Evolutionary conservation across 2,888 invertebrate species (phyloP), one percentile per base, ranked within the genome.

Genomic region (Limnephilus marmoratus): DNA sequence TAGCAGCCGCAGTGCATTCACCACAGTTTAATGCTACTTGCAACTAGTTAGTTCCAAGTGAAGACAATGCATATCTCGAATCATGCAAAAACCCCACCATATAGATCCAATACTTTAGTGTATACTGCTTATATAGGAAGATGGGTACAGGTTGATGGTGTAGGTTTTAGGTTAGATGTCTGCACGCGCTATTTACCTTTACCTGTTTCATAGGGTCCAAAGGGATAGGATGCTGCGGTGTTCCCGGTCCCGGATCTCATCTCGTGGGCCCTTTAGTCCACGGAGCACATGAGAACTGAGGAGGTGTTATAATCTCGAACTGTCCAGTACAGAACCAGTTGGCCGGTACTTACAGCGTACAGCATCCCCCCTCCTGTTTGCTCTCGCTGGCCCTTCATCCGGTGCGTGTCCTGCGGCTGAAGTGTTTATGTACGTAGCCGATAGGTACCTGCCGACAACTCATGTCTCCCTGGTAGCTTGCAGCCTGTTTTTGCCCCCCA

Each of bases 401-500:
- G 88, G 24, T 81, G 68, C 49, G n/a, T n/a, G 90, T 37, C 85
- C 81, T 83, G 82, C 88, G 45, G 82, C 85, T 53, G 85, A 68
- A 68, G 45, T 86, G 29, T 24, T 4, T 85, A 49, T n/a, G 37
- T 41, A 9, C n/a, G 13, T 45, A 80, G n/a, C 31, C 2, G 31
- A 29, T 90, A 15, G 37, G 15, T 82, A 87, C 92, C 93, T 85
- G 90, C 91, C 49, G 24, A 89, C 24, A 53, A 68, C 81, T 92
- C 81, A 91, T 93, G 93, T 88, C 12, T 49, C 83, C 93, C 93
- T 93, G 93, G 87, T 93, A 93, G 85, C 86, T 91, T 53, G 83
- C 53, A 85, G 86, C 34, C 89, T 88, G 92, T 93, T 93, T 92
- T 93, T 93, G 92, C 93, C 94, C 91, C 93, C 93, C 93, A 93